Evolutionary conservation across 2,888 invertebrate species (phyloP).

Genomic region (Mythimna ferrago): DNA sequence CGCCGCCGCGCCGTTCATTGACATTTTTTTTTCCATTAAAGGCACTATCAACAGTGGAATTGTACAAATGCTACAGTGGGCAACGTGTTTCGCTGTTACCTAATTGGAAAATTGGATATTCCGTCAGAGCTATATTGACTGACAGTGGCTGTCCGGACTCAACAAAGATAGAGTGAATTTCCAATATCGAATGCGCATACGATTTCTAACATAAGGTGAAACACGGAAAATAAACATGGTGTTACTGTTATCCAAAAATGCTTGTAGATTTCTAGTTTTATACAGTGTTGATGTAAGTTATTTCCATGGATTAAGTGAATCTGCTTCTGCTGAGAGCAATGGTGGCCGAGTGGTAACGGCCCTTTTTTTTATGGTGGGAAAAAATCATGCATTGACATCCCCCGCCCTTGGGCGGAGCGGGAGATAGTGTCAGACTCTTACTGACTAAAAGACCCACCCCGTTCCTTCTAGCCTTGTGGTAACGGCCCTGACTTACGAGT

Average conservation of each 20-base stretch:
- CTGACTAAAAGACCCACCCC: too few relatives aligned
- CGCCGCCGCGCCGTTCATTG: not conserved
- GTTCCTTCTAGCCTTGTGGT: too few relatives aligned
- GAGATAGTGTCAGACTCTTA: too few relatives aligned
- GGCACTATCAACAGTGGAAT: slow-evolving; percentile 1
- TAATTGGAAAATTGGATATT: slow-evolving; percentile 2
- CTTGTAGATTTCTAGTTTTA: not conserved
- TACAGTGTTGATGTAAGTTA: not conserved
- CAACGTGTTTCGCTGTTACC: not conserved
- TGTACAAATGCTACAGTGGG: not conserved
- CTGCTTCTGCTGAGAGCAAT: not conserved
- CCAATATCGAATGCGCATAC: not conserved
- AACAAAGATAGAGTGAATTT: not conserved
- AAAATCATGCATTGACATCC: too few relatives aligned
- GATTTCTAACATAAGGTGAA: not conserved
- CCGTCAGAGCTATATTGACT: too few relatives aligned
- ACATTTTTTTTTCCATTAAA: slow-evolving; percentile 1
- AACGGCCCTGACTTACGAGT: too few relatives aligned
- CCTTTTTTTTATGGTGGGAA: too few relatives aligned
- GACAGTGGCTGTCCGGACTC: not conserved
- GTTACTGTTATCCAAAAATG: not conserved
- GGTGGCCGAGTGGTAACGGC: too few relatives aligned
- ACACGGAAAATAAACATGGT: not conserved
- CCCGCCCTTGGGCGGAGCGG: too few relatives aligned
- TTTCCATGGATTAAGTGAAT: not conserved